Evolutionary conservation across 2,888 invertebrate species (phyloP), one percentile per base, ranked within the genome.

Genomic region (Protodeltote pygarga): DNA sequence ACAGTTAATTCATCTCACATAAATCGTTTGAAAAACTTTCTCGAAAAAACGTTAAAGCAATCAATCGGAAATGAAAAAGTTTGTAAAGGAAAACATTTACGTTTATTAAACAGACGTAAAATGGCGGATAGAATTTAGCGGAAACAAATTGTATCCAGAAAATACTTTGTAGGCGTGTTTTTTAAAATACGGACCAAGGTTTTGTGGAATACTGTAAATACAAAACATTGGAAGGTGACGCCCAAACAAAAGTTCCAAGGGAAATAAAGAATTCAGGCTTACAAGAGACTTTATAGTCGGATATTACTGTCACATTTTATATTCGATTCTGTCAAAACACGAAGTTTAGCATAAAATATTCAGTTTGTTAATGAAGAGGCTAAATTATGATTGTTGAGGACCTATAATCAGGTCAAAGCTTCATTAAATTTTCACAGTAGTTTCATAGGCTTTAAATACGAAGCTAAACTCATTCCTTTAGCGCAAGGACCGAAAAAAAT

Each of bases 101-200:
- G 10, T 61, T 23, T 2, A 10, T 17, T 20, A 16, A 61, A 61
- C 10, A 11, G 20, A 20, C 9, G 6, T 38, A 25, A 29, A 39
- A 21, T 46, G 3, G 3, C 27, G n/a, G 28, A 27, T 11, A 3
- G 14, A 34, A 16, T 27, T 25, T 6, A 39, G 31, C 14, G 33
- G 6, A 29, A 31, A 23, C 2, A 9, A 62, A 62, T 29, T 6
- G 46, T 40, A 46, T 16, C 15, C 19, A 14, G 9, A 37, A 57
- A 47, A 37, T 34, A 41, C 63, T 29, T 21, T 3, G 38, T 16
- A 19, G 45, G 33, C 47, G 57, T 62, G 48, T 31, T 34, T 23
- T 23, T 14, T 17, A 33, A 55, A 55, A 29, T 40, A 62, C 47
- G 21, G 46, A 20, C 4, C 19, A 8, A 19, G 19, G 4, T 17